phyloP scores from a whole-genome alignment of 2,113 vertebrate genomes.

The Oreocharis arfaki region DNA sequence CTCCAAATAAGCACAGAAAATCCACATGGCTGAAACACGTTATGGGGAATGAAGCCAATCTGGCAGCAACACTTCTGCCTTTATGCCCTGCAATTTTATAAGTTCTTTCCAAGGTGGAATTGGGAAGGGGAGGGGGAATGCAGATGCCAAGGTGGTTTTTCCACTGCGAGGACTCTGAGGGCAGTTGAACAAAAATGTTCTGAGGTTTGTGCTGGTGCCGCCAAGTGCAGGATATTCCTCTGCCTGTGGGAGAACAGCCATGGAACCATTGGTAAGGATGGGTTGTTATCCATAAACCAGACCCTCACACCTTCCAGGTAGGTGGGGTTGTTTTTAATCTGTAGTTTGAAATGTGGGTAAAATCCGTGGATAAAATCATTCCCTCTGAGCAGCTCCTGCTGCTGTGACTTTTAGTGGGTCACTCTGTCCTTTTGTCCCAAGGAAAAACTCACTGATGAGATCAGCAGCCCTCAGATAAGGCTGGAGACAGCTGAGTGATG shows the following conservation, averaged over 20 bases:
- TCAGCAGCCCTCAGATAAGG: not conserved
- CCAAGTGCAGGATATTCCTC: not conserved
- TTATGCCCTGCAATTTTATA: not conserved
- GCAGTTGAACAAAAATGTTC: not conserved
- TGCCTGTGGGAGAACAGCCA: not conserved
- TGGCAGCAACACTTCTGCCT: not conserved
- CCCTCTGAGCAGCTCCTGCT: not conserved
- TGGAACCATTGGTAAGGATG: not conserved
- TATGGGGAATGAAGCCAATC: not conserved
- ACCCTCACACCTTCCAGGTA: not conserved
- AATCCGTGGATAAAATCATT: not conserved
- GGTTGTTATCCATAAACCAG: not conserved
- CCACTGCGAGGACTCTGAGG: not conserved
- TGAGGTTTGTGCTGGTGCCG: not conserved
- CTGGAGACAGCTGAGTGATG: not conserved
- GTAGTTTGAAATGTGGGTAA: not conserved
- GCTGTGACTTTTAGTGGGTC: not conserved
- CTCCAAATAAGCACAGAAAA: slow-evolving; percentile 2
- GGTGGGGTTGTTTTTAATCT: not conserved
- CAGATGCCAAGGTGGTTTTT: not conserved
- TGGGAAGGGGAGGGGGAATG: not conserved
- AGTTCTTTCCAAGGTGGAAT: not conserved
- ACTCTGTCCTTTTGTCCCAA: not conserved
- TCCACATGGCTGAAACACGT: not conserved
- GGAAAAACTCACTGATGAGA: not conserved